Evolutionary conservation across 2,797 vertebrate genomes (phyloP).

Genomic region (Pachyuromys duprasi): DNA sequence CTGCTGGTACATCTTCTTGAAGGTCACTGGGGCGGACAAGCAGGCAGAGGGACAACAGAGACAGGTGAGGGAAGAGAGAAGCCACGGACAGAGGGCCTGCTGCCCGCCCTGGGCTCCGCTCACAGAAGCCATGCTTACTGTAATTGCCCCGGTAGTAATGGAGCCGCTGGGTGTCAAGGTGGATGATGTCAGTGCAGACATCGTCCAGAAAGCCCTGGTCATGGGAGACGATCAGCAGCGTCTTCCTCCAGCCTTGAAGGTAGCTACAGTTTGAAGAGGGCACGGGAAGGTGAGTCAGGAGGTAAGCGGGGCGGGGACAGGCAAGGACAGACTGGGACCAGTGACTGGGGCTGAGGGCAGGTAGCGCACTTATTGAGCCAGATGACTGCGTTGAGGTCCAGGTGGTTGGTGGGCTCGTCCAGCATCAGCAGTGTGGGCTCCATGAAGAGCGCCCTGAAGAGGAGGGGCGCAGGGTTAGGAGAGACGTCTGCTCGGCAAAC

Average conservation of each 20-base stretch:
- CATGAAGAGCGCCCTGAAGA: constrained; percentile 94
- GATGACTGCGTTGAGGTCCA: constrained; percentile 96
- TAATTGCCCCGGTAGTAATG: constrained; percentile 96
- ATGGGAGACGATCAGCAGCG: constrained; percentile 94
- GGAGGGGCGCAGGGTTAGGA: not conserved
- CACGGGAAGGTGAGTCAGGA: not conserved
- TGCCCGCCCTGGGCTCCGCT: too few relatives aligned
- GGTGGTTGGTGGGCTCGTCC: constrained; percentile 96
- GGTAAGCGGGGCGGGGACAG: not conserved
- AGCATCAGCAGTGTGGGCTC: constrained; percentile 95
- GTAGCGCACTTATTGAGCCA: constrained; percentile 95
- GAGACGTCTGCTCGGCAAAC: not conserved
- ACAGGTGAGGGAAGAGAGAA: not conserved
- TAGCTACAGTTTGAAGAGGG: constrained; percentile 87
- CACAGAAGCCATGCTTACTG: constrained; percentile 85
- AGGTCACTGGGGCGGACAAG: constrained; percentile 89
- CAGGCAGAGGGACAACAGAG: not conserved
- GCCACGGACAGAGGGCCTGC: not conserved
- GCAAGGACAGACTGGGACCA: too few relatives aligned
- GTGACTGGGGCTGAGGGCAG: not conserved
- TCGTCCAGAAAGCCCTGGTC: constrained; percentile 97
- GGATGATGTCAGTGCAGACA: constrained; percentile 95
- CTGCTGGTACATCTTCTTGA: constrained; percentile 98
- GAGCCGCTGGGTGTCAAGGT: constrained; percentile 94
- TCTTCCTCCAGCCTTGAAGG: constrained; percentile 96